Conservation (phyloP, 2,113 vertebrate genomes). For the Paedocypris sp. region DNA sequence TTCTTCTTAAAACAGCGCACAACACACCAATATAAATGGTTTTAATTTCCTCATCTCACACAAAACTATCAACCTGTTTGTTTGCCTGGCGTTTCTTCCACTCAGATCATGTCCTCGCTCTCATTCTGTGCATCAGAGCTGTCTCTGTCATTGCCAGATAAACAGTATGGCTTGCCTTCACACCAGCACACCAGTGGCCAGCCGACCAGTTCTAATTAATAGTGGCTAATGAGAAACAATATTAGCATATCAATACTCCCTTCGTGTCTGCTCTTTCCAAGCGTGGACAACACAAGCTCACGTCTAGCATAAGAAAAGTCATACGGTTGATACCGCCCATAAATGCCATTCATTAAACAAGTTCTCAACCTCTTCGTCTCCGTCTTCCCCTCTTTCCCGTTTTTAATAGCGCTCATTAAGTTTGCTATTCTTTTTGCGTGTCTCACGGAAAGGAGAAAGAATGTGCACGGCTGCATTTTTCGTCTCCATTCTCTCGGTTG, state of each 20-base stretch:
- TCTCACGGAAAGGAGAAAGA: neutral
- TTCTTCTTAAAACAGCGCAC: too few species aligned
- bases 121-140: slow-evolving; percentile 1
- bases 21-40: too few species aligned
- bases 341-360: slow-evolving; percentile 13
- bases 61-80: too few species aligned
- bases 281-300: slow-evolving; percentile 12
- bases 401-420: slow-evolving; percentile 3
- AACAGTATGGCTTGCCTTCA: slow-evolving; percentile 27
- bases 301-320: slow-evolving; percentile 13
- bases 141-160: slow-evolving; percentile 34
- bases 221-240: slow-evolving; percentile 49
- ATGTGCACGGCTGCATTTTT: slow-evolving; percentile 17
- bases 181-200: slow-evolving; percentile 34
- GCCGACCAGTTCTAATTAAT: slow-evolving; percentile 51
- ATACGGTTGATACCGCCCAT: slow-evolving; percentile 13
- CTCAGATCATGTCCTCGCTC: neutral
- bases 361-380: neutral
- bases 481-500: neutral
- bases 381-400: neutral
- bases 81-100: neutral
- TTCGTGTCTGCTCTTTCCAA: slow-evolving; percentile 13
- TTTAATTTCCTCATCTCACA: too few species aligned
- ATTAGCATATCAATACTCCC: slow-evolving; percentile 56
- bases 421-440: slow-evolving; percentile 3